Percentiles rank a stretch among this genome's conserved stretches.
phyloP scores from a whole-genome alignment of 2,113 vertebrate species.

The Coturnix japonica region DNA sequence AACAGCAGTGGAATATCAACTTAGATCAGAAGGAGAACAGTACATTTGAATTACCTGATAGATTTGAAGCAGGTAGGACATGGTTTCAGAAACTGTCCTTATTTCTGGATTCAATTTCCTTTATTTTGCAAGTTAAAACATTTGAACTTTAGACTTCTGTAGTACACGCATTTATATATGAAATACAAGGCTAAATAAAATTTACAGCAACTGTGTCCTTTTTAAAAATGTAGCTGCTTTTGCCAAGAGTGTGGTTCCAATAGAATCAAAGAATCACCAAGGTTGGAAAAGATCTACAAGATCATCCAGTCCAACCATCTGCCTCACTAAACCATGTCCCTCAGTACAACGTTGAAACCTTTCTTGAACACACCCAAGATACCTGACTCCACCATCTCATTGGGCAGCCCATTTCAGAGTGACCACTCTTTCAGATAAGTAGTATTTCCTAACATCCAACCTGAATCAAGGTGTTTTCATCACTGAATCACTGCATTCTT shows the following conservation, averaged over 20 bases:
- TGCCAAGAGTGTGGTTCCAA: background rate
- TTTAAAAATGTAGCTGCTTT: background rate
- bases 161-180: background rate
- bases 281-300: too few relatives aligned
- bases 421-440: too few relatives aligned
- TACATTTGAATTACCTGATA: background rate
- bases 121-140: slow-evolving; percentile 12
- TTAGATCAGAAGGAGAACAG: background rate
- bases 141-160: background rate
- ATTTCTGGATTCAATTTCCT: background rate
- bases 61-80: background rate
- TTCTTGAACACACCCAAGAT: too few relatives aligned
- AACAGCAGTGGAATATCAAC: background rate
- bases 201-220: background rate
- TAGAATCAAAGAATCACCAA: background rate
- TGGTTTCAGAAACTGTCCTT: background rate
- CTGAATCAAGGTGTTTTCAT: background rate
- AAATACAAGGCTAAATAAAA: background rate
- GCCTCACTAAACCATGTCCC: too few relatives aligned
- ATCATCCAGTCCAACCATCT: too few relatives aligned
- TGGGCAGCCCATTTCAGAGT: too few relatives aligned
- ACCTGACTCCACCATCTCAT: too few relatives aligned
- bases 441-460: too few relatives aligned
- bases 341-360: too few relatives aligned
- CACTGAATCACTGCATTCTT: background rate